A percentile compares a stretch with the other conserved stretches of the same genome.
Conservation (phyloP, 2,888 invertebrate species). For the Fissipunctia ypsillon region DNA sequence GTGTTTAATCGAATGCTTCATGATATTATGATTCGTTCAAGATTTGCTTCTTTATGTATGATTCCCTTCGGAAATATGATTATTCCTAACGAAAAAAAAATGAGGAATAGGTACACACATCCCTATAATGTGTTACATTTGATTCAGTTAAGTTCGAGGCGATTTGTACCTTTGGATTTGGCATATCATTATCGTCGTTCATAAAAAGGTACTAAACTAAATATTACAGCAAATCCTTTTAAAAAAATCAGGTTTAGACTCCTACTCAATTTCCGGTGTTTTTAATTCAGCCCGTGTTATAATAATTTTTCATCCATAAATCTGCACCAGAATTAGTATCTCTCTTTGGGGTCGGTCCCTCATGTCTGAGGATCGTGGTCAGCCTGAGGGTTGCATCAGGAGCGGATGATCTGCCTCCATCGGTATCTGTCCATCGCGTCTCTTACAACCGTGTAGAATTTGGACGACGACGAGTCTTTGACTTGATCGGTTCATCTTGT, state of each 20-base stretch:
- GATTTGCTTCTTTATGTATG: background rate
- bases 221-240: background rate
- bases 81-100: constrained; percentile 8
- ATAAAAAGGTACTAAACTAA: background rate
- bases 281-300: too few species aligned
- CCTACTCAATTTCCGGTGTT: background rate
- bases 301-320: background rate
- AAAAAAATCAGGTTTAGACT: background rate
- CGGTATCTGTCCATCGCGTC: too few species aligned
- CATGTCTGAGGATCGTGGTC: too few species aligned
- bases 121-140: constrained; percentile 10
- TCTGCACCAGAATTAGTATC: too few species aligned
- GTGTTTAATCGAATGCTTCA: background rate
- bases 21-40: background rate
- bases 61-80: background rate
- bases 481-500: too few species aligned
- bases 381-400: too few species aligned
- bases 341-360: too few species aligned
- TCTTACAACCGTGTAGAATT: too few species aligned
- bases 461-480: too few species aligned
- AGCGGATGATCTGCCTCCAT: too few species aligned
- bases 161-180: constrained; percentile 1
- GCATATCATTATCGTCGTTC: background rate
- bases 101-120: background rate
- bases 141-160: constrained; percentile 29